phyloP scores from a whole-genome alignment of 2,888 invertebrate species.

The Platycheirus albimanus region DNA sequence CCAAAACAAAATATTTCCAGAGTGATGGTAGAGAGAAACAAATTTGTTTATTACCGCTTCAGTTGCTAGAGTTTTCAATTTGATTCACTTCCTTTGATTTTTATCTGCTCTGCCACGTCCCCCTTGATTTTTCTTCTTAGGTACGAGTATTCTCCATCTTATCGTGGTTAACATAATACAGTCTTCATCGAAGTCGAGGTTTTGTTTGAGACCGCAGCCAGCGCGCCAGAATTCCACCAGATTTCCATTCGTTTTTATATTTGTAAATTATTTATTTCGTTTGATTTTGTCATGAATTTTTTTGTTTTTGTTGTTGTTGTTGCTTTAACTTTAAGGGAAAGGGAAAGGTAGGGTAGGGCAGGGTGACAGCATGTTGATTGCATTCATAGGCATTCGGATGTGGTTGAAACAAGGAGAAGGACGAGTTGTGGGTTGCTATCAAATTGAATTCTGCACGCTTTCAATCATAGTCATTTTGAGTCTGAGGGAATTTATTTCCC shows the following conservation, averaged over 20 bases:
- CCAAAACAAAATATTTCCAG: conserved; percentile 36
- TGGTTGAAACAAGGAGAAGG: conserved; percentile 2
- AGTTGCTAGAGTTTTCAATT: conserved; percentile 69
- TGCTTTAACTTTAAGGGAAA: too few relatives aligned
- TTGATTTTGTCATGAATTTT: conserved; percentile 52
- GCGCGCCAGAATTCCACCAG: conserved; percentile 40
- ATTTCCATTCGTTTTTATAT: conserved; percentile 65
- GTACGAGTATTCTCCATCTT: too few relatives aligned
- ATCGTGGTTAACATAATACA: conserved; percentile 40
- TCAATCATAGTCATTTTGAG: conserved; percentile 71
- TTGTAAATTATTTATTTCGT: conserved; percentile 70
- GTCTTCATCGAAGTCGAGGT: conserved; percentile 30
- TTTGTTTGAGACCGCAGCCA: conserved; percentile 55
- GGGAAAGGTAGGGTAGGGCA: neutral
- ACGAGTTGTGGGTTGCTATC: conserved; percentile 38
- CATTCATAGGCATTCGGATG: conserved; percentile 51
- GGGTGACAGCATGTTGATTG: conserved; percentile 54
- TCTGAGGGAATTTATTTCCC: conserved; percentile 66
- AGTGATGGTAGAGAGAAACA: conserved; percentile 45
- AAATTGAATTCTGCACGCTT: conserved; percentile 64
- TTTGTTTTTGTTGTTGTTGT: too few relatives aligned
- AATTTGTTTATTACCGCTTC: conserved; percentile 72
- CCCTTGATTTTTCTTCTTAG: neutral
- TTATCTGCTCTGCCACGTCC: conserved; percentile 5
- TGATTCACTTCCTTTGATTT: conserved; percentile 67